phyloP scores from a whole-genome alignment of 2,797 vertebrate genomes.

The Clarias platycephalus region DNA sequence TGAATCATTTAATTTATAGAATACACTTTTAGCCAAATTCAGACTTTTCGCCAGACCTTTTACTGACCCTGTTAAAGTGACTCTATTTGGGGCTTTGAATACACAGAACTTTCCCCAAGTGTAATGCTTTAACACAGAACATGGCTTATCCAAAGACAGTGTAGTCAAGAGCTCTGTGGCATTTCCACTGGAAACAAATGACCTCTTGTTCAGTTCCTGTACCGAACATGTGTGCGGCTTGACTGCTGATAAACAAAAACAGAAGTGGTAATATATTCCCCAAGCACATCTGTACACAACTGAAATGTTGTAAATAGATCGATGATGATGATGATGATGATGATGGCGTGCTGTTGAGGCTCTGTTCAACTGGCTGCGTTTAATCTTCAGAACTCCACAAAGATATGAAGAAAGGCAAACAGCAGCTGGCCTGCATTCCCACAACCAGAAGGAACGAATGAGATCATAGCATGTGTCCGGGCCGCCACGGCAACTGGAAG shows the following conservation, averaged over 20 bases:
- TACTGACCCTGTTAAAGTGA: no score
- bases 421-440: conserved; percentile 67
- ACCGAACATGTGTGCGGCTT: conserved; percentile 28
- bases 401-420: conserved; percentile 65
- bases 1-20: background rate
- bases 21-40: background rate
- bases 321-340: conserved; percentile 40
- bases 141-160: background rate
- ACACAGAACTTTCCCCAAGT: background rate
- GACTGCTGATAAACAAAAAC: conserved; percentile 36
- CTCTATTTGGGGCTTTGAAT: background rate
- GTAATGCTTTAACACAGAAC: background rate
- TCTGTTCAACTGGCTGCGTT: no score
- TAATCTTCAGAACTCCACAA: no score
- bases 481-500: conserved; percentile 57
- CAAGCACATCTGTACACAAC: conserved; percentile 40
- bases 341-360: conserved; percentile 35
- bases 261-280: background rate
- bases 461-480: conserved; percentile 65
- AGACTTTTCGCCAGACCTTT: background rate
- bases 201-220: conserved; percentile 46
- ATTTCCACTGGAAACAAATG: conserved; percentile 43
- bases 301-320: conserved; percentile 40
- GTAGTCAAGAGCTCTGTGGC: conserved; percentile 28
- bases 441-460: conserved; percentile 54